Evolutionary conservation across 1,140 invertebrate species (phyloP).

Genomic region (Tenebrio molitor): DNA sequence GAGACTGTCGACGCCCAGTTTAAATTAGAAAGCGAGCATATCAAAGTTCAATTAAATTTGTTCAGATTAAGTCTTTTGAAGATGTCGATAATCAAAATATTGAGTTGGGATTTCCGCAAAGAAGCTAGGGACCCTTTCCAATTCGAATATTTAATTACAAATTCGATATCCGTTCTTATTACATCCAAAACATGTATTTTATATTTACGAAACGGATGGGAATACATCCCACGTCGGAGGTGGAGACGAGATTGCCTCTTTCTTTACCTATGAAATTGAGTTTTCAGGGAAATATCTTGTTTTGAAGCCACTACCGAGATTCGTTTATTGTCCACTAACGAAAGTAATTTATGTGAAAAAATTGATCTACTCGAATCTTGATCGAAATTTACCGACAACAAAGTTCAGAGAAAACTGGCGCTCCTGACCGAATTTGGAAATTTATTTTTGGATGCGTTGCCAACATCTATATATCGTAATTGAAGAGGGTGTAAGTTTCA

Average conservation of each 20-base stretch:
- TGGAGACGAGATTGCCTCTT: neutral
- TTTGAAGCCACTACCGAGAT: neutral
- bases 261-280: constrained; percentile 1
- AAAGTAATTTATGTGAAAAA: constrained; percentile 12
- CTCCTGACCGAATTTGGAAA: constrained; percentile 1
- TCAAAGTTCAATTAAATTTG: constrained; percentile 16
- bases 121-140: neutral
- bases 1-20: too few relatives aligned
- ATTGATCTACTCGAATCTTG: too few relatives aligned
- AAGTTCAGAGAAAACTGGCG: neutral
- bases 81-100: constrained; percentile 26
- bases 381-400: too few relatives aligned
- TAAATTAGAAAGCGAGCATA: constrained; percentile 2
- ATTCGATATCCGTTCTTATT: constrained; percentile 21
- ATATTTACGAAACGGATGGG: neutral
- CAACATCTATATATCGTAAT: constrained; percentile 16
- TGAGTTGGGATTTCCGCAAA: neutral
- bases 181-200: neutral
- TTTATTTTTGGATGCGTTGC: constrained; percentile 15
- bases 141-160: constrained; percentile 26
- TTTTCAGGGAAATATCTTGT: constrained; percentile 22
- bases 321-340: constrained; percentile 3
- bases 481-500: constrained; percentile 21
- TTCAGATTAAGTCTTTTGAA: constrained; percentile 22
- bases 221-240: neutral